These are phyloP conservation scores for Campoletis sonorensis DNA, from an alignment of 1,140 invertebrate species.

Conservation along the genomic window DNA sequence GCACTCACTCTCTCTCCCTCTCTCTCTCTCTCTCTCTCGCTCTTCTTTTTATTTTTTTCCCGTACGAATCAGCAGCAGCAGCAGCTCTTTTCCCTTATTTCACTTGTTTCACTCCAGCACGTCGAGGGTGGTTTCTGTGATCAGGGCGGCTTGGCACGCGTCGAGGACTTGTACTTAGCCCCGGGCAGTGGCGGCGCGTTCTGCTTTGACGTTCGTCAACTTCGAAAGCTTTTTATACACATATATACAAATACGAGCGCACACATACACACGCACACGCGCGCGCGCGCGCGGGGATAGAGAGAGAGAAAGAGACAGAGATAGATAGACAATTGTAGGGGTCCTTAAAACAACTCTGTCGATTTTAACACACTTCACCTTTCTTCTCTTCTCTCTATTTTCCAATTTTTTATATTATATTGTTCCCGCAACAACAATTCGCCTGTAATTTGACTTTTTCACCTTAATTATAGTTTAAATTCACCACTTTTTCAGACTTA, in stretches of 20 bases:
- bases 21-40: slow-evolving; percentile 42
- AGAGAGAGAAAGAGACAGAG: no score
- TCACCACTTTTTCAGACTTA: no score
- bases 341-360: no score
- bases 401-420: no score
- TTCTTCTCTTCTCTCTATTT: no score
- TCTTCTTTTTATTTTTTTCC: slow-evolving; percentile 38
- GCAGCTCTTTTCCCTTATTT: slow-evolving; percentile 36
- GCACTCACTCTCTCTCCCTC: no score
- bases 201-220: slow-evolving; percentile 71
- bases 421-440: no score
- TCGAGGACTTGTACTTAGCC: slow-evolving; percentile 69
- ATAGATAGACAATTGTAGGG: no score
- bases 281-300: no score
- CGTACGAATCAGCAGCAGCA: slow-evolving; percentile 35
- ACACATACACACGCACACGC: background rate
- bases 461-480: no score
- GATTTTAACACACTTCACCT: no score
- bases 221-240: slow-evolving; percentile 54
- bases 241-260: background rate
- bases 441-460: no score
- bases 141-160: slow-evolving; percentile 72
- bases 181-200: slow-evolving; percentile 69
- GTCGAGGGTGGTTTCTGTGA: slow-evolving; percentile 69
- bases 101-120: slow-evolving; percentile 36